These are phyloP conservation scores for fruit fly (Drosophila melanogaster) DNA, from an alignment of 1,140 invertebrate genomes.

Conservation along the genomic window DNA sequence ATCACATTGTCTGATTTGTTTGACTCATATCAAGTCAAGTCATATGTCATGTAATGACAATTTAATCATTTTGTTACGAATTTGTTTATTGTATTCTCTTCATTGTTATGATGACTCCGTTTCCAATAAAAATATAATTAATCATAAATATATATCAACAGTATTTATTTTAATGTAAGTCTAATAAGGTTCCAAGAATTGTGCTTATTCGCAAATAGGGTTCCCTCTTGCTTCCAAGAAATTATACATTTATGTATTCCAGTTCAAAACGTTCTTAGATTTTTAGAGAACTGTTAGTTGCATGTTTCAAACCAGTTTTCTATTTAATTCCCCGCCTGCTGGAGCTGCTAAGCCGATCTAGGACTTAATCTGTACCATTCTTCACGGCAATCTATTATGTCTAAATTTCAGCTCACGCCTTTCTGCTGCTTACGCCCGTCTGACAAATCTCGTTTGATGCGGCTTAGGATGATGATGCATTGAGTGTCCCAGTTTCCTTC, in stretches of 20 bases:
- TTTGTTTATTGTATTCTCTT: no score
- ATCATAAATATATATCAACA: neutral
- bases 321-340: constrained; percentile 18
- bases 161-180: no score
- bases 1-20: no score
- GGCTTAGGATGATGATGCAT: constrained; percentile 55
- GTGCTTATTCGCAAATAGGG: no score
- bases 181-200: no score
- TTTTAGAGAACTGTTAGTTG: constrained; percentile 17
- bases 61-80: no score
- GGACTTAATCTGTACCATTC: constrained; percentile 42
- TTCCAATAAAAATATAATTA: neutral
- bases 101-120: no score
- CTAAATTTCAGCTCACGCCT: constrained; percentile 36
- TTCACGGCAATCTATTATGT: constrained; percentile 45
- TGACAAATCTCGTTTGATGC: constrained; percentile 55
- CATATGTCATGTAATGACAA: no score
- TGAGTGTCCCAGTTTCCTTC: constrained; percentile 49
- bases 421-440: constrained; percentile 18
- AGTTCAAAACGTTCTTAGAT: neutral
- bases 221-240: neutral
- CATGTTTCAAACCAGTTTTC: constrained; percentile 11
- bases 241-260: no score
- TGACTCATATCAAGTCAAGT: no score
- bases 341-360: constrained; percentile 35